phyloP scores from a whole-genome alignment of 2,113 vertebrate genomes.

The Gadus chalcogrammus region DNA sequence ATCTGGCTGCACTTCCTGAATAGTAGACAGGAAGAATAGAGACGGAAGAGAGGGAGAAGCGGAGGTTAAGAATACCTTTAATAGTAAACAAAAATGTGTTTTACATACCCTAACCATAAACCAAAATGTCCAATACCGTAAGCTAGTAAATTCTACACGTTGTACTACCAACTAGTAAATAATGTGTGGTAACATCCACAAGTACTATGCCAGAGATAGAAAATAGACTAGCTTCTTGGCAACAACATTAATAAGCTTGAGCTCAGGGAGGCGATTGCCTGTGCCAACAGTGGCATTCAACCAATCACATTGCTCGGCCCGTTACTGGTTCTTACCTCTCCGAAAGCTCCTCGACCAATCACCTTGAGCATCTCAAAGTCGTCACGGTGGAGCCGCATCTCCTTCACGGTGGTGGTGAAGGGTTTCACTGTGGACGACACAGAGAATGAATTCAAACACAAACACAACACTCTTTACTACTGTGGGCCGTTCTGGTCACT shows the following conservation, averaged over 20 bases:
- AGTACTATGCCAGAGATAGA: too few relatives aligned
- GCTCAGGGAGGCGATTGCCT: not conserved
- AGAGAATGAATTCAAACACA: too few relatives aligned
- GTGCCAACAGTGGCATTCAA: not conserved
- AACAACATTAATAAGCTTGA: too few relatives aligned
- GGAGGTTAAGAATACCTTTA: not conserved
- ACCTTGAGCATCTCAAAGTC: slow-evolving; percentile 81
- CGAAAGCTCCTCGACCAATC: slow-evolving; percentile 76
- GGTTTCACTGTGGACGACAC: slow-evolving; percentile 49
- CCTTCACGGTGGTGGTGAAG: slow-evolving; percentile 60
- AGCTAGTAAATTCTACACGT: too few relatives aligned
- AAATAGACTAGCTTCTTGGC: too few relatives aligned
- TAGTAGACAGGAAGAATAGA: slow-evolving; percentile 29
- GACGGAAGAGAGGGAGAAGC: slow-evolving; percentile 15
- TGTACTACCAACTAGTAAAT: too few relatives aligned
- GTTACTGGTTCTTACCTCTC: slow-evolving; percentile 67
- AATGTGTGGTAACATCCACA: too few relatives aligned
- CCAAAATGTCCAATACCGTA: too few relatives aligned
- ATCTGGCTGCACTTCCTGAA: slow-evolving; percentile 51
- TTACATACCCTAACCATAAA: not conserved
- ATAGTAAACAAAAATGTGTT: too few relatives aligned
- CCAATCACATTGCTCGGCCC: not conserved
- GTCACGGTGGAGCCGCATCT: slow-evolving; percentile 72
- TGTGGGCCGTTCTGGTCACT: too few relatives aligned
- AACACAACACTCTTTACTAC: too few relatives aligned